Evolutionary conservation across 2,113 vertebrate genomes (phyloP).

Genomic region (Cariama cristata): DNA sequence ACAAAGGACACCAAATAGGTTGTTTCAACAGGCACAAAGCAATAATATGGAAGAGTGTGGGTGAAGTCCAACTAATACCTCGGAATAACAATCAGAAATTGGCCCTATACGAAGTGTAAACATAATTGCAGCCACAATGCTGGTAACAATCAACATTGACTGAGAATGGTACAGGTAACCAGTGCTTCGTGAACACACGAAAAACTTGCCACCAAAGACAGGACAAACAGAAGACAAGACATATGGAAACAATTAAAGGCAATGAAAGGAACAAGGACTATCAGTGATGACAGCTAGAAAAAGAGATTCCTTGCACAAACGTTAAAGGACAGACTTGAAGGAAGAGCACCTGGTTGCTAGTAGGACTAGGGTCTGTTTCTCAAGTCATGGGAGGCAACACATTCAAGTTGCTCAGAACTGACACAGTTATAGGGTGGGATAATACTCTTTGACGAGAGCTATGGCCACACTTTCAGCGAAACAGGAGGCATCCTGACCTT

Average conservation of each 20-base stretch:
- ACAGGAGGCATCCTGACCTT: neutral
- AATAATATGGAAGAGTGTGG: neutral
- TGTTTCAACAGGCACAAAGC: neutral
- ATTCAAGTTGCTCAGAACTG: neutral
- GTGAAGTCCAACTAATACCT: neutral
- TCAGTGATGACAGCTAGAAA: neutral
- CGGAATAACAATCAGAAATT: neutral
- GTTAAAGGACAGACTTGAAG: neutral
- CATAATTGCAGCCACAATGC: neutral
- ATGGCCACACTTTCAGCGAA: rapidly evolving
- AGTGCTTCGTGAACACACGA: neutral
- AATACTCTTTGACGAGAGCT: neutral
- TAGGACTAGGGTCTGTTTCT: neutral
- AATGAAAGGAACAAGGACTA: neutral
- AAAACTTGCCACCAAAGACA: neutral
- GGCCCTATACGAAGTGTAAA: neutral
- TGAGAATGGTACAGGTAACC: neutral
- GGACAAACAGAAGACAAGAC: neutral
- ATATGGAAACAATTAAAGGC: neutral
- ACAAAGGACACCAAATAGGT: rapidly evolving
- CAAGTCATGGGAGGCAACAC: neutral
- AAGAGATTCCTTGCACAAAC: neutral
- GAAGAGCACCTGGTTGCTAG: neutral
- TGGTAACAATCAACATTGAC: neutral
- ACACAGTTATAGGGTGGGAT: neutral